phyloP scores from a whole-genome alignment of 2,888 invertebrate species.

The Anodontia alba region DNA sequence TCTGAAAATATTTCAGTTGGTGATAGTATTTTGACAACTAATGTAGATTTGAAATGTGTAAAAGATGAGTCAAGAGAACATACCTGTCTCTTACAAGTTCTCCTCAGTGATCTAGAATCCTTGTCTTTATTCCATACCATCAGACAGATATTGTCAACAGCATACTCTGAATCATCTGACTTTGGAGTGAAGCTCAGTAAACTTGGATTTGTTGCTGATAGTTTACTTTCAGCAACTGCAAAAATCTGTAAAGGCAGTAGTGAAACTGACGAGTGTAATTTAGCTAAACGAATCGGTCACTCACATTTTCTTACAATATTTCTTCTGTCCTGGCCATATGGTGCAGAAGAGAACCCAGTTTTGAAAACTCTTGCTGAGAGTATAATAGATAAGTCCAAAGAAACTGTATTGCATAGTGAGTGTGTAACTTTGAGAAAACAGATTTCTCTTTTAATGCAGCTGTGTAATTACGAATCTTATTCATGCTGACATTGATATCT shows the following conservation, averaged over 20 bases:
- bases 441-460: not conserved
- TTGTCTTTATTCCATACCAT: conserved; percentile 32
- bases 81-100: conserved; percentile 43
- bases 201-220: conserved; percentile 1
- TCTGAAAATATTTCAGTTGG: not conserved
- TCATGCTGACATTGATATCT: not conserved
- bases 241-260: not conserved
- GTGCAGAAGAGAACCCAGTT: not conserved
- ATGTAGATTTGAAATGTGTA: conserved; percentile 58
- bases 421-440: not conserved
- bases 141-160: not conserved
- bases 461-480: not conserved
- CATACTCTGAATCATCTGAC: not conserved
- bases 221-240: not conserved
- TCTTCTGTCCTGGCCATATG: conserved; percentile 68
- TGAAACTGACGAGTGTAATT: not conserved
- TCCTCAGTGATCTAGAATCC: conserved; percentile 61
- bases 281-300: conserved; percentile 21
- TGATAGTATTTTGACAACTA: conserved; percentile 51
- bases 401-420: not conserved
- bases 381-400: not conserved
- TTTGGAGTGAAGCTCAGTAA: not conserved
- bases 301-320: conserved; percentile 59
- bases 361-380: not conserved
- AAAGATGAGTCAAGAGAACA: conserved; percentile 42